Percentiles rank a stretch among this genome's conserved stretches.
Conservation (phyloP, 2,113 vertebrate genomes). For the Xiphias gladius region DNA sequence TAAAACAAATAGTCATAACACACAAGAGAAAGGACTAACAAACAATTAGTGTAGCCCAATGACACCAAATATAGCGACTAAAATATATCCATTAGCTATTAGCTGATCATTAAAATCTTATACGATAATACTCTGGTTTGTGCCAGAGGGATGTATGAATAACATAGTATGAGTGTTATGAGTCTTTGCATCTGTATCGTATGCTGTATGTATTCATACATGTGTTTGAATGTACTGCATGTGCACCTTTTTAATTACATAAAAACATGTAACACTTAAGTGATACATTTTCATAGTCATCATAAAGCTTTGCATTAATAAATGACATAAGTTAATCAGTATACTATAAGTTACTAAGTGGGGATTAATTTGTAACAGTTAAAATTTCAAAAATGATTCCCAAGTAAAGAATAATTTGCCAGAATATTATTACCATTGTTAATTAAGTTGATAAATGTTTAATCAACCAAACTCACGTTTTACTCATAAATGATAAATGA, state of each 20-base stretch:
- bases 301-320: background rate
- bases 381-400: background rate
- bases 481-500: background rate
- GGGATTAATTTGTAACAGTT: background rate
- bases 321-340: slow-evolving; percentile 6
- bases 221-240: background rate
- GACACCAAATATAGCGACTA: slow-evolving; percentile 34
- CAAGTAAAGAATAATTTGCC: background rate
- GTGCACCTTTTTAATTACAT: background rate
- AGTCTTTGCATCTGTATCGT: background rate
- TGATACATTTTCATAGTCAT: background rate
- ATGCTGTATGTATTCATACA: background rate
- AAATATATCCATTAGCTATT: slow-evolving; percentile 40
- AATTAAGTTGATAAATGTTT: slow-evolving; percentile 24
- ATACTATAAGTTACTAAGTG: background rate
- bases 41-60: slow-evolving; percentile 56
- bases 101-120: background rate
- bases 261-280: background rate
- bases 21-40: slow-evolving; percentile 52
- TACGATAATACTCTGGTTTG: no score
- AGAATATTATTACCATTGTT: slow-evolving; percentile 2
- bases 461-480: background rate
- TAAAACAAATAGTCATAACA: slow-evolving; percentile 58
- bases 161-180: background rate
- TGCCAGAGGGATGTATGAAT: background rate